Evolutionary conservation across 2,113 vertebrate genomes (phyloP).

Genomic region (Mohoua ochrocephala): DNA sequence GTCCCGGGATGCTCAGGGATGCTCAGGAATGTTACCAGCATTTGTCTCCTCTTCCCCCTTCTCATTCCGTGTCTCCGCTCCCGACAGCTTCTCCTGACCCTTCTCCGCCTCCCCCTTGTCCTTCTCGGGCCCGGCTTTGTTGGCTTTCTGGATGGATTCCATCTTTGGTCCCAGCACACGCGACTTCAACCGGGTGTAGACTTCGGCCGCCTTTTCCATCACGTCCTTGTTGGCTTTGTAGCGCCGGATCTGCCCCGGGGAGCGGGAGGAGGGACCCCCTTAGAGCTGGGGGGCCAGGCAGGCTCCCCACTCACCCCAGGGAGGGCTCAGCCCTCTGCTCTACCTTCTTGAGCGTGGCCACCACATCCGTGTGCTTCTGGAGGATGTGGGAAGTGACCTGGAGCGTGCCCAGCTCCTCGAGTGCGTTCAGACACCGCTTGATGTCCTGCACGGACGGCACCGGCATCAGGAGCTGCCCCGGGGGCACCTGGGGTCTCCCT

Average conservation of each 20-base stretch:
- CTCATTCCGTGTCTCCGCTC: slow-evolving; percentile 65
- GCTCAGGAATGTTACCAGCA: slow-evolving; percentile 19
- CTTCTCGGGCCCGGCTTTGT: slow-evolving; percentile 39
- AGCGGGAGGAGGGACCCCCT: background rate
- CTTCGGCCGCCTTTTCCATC: slow-evolving; percentile 92
- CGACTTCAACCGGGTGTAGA: slow-evolving; percentile 92
- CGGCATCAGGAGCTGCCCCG: background rate
- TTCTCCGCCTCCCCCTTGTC: slow-evolving; percentile 71
- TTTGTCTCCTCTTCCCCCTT: slow-evolving; percentile 61
- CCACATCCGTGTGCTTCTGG: slow-evolving; percentile 94
- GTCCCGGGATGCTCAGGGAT: fast-evolving
- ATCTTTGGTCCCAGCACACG: slow-evolving; percentile 86
- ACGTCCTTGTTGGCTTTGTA: slow-evolving; percentile 94
- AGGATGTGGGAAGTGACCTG: slow-evolving; percentile 95
- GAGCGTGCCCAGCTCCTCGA: slow-evolving; percentile 86
- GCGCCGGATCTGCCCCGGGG: slow-evolving; percentile 82
- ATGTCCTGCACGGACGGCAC: slow-evolving; percentile 78
- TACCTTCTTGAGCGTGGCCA: slow-evolving; percentile 95
- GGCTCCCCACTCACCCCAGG: fast-evolving
- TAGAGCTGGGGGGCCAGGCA: background rate
- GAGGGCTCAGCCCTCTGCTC: background rate
- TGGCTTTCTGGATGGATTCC: slow-evolving; percentile 76
- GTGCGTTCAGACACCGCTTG: slow-evolving; percentile 86
- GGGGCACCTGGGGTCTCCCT: background rate
- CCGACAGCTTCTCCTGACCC: slow-evolving; percentile 63